These are phyloP conservation scores for Drosophila stalkeri DNA, from an alignment of 2,888 invertebrate genomes.

Conservation along the genomic window DNA sequence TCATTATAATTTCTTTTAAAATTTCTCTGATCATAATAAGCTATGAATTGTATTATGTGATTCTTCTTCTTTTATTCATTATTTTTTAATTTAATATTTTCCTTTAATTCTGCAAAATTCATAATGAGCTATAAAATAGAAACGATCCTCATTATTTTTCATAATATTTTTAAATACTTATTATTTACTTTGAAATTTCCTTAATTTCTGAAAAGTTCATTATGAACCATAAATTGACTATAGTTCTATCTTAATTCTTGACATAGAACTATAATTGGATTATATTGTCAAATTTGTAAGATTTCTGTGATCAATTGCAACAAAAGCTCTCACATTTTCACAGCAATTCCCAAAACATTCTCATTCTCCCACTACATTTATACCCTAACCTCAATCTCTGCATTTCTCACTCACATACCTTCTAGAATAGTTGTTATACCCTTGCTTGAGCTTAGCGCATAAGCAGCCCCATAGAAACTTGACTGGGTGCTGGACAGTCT, in stretches of 20 bases:
- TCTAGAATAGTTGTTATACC: conserved; percentile 18
- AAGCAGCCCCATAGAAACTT: conserved; percentile 44
- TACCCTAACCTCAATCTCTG: not conserved
- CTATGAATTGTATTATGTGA: too few species aligned
- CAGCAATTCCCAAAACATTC: not conserved
- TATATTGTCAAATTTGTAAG: too few species aligned
- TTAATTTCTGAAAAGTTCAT: too few species aligned
- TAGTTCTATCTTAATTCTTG: too few species aligned
- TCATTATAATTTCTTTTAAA: not conserved
- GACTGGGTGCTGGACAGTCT: conserved; percentile 67
- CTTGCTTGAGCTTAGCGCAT: conserved; percentile 21
- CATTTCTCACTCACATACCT: not conserved
- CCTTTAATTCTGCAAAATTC: not conserved
- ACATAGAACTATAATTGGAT: too few species aligned
- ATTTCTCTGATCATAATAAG: not conserved
- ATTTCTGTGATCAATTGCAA: not conserved
- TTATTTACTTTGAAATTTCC: too few species aligned
- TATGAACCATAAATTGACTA: too few species aligned
- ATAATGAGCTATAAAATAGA: not conserved
- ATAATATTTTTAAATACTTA: too few species aligned
- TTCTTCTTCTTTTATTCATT: too few species aligned
- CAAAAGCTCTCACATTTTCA: too few species aligned
- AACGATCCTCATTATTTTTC: too few species aligned
- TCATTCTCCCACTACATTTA: not conserved
- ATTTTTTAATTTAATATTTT: too few species aligned